Evolutionary conservation across 2,888 invertebrate genomes (phyloP).

Genomic region (Cheilosia vernalis): DNA sequence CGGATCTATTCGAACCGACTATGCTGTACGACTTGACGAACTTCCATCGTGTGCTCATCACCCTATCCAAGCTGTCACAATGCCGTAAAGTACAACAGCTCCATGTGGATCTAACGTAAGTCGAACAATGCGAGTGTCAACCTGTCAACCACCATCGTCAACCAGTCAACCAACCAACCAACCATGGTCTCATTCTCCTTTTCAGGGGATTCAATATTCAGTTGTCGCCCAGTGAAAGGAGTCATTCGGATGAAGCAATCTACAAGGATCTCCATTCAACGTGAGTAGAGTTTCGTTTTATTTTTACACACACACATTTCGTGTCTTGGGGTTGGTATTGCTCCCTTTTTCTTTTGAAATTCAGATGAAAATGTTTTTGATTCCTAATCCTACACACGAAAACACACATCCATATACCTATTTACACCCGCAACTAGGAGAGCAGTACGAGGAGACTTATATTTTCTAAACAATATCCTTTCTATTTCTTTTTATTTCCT

Average conservation of each 20-base stretch:
- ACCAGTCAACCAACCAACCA: neutral
- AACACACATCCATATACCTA: neutral
- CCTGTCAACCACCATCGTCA: neutral
- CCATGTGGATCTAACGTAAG: slow-evolving; percentile 89
- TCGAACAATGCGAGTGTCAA: neutral
- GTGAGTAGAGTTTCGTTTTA: slow-evolving; percentile 85
- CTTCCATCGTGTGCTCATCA: slow-evolving; percentile 96
- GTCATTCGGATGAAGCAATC: slow-evolving; percentile 92
- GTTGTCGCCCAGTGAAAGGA: slow-evolving; percentile 85
- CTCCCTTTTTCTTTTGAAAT: slow-evolving; percentile 34
- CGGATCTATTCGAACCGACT: slow-evolving; percentile 96
- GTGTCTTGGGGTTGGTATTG: slow-evolving; percentile 29
- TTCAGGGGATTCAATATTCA: slow-evolving; percentile 92
- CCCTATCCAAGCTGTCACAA: slow-evolving; percentile 94
- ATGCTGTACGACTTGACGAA: slow-evolving; percentile 98
- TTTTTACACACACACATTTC: neutral
- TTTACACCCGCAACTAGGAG: neutral
- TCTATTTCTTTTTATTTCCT: slow-evolving; percentile 38
- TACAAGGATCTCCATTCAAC: slow-evolving; percentile 92
- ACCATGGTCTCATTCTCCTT: slow-evolving; percentile 42
- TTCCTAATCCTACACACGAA: slow-evolving; percentile 5
- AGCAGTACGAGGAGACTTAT: slow-evolving; percentile 20
- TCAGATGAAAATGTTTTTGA: slow-evolving; percentile 36
- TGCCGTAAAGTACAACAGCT: slow-evolving; percentile 86
- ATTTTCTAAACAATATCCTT: slow-evolving; percentile 31